Conservation (phyloP, 2,797 vertebrate species). For the Mormyrops attenuatus region DNA sequence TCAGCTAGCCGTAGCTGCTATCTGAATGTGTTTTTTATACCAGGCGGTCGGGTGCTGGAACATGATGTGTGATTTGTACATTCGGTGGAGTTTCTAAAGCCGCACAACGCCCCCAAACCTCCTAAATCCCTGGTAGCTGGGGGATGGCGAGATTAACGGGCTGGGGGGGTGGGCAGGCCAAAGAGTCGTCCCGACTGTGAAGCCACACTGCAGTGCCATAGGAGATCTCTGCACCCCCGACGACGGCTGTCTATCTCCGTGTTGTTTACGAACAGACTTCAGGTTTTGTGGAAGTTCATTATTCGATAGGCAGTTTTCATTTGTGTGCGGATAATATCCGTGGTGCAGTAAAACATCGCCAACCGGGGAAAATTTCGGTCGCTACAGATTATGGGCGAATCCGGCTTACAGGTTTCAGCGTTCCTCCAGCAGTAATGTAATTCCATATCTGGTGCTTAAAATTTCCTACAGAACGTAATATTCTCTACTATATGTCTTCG, state of each 20-base stretch:
- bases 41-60: not conserved
- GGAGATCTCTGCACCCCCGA: too few species aligned
- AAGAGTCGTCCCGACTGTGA: not conserved
- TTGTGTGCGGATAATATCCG: not conserved
- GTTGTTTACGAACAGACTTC: not conserved
- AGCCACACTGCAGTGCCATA: not conserved
- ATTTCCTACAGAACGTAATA: not conserved
- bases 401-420: not conserved
- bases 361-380: not conserved
- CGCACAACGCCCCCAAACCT: not conserved
- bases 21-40: slow-evolving; percentile 4
- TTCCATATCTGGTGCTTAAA: not conserved
- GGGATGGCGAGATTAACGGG: not conserved
- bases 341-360: not conserved
- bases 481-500: not conserved
- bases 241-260: not conserved
- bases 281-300: not conserved
- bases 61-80: not conserved
- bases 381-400: not conserved
- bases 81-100: not conserved
- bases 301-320: not conserved
- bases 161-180: not conserved
- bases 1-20: not conserved
- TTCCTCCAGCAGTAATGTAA: not conserved
- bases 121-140: not conserved